These are phyloP conservation scores for Prunella himalayana DNA, from an alignment of 2,113 vertebrate species.

Conservation along the genomic window DNA sequence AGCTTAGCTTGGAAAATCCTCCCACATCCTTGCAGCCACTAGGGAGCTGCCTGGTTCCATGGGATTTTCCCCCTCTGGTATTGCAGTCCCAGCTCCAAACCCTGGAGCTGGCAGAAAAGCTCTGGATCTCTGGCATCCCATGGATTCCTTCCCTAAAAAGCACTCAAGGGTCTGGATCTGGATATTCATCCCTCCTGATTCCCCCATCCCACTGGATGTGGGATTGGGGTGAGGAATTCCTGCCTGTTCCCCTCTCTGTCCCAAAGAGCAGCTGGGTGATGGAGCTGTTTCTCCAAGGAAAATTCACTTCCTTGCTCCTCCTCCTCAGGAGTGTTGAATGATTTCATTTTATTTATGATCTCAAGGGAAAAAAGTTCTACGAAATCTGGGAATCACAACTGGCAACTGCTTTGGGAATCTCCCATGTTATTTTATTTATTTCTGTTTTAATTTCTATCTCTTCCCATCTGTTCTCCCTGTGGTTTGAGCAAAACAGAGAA, in stretches of 20 bases:
- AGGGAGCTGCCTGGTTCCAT: conserved; percentile 57
- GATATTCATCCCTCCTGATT: neutral
- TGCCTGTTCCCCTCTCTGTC: neutral
- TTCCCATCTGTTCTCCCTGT: neutral
- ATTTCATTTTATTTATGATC: neutral
- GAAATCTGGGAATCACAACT: neutral
- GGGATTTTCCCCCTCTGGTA: neutral
- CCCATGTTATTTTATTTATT: neutral
- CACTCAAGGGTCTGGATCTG: neutral
- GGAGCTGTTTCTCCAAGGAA: neutral
- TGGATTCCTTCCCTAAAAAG: neutral
- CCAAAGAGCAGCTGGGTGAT: neutral
- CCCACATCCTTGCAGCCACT: conserved; percentile 24
- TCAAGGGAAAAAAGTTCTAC: neutral
- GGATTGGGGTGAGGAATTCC: neutral
- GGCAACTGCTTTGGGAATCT: neutral
- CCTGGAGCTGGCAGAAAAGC: neutral
- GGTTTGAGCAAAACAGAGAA: neutral
- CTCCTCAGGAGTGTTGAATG: neutral
- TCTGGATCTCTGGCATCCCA: neutral
- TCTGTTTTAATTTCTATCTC: neutral
- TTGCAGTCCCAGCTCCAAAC: neutral
- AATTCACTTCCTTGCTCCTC: neutral
- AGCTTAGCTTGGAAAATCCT: neutral
- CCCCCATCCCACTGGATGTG: neutral